phyloP scores from a whole-genome alignment of 2,113 vertebrate species.

The Rattus rattus region DNA sequence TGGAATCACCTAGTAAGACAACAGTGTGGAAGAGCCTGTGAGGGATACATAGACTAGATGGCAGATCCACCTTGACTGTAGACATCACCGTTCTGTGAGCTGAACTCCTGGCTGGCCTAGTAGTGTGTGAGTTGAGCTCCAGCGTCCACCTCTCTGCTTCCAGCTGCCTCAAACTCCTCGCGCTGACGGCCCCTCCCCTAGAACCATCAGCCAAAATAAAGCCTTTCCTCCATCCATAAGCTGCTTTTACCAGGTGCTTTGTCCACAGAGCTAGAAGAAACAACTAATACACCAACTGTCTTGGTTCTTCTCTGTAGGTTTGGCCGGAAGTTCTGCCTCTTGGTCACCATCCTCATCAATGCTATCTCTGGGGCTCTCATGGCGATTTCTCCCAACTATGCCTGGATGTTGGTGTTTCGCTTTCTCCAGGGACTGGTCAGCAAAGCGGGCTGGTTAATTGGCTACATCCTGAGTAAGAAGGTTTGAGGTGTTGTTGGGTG shows the following conservation, averaged over 20 bases:
- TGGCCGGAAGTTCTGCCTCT: conserved; percentile 81
- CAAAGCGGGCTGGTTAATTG: conserved; percentile 84
- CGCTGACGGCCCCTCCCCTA: background rate
- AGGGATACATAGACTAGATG: background rate
- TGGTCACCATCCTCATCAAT: conserved; percentile 78
- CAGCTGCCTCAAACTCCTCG: background rate
- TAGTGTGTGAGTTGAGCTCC: background rate
- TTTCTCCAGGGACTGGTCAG: conserved; percentile 85
- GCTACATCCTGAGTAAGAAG: conserved; percentile 81
- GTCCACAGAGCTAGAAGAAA: background rate
- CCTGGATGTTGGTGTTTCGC: conserved; percentile 68
- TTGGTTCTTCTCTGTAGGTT: conserved; percentile 71
- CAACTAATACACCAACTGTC: background rate
- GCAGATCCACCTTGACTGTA: background rate
- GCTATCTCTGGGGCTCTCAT: conserved; percentile 72
- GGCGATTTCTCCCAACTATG: conserved; percentile 78
- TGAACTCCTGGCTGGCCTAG: background rate
- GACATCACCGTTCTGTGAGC: no score
- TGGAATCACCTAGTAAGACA: background rate
- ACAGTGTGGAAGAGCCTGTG: background rate
- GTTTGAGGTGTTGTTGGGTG: background rate
- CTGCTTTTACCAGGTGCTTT: background rate
- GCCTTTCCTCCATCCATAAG: no score
- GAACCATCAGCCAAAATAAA: background rate
- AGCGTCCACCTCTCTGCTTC: background rate